A percentile compares a stretch with the other conserved stretches of the same genome.
Conservation (phyloP, 2,888 invertebrate genomes). For the Lamellibrachia satsuma region DNA sequence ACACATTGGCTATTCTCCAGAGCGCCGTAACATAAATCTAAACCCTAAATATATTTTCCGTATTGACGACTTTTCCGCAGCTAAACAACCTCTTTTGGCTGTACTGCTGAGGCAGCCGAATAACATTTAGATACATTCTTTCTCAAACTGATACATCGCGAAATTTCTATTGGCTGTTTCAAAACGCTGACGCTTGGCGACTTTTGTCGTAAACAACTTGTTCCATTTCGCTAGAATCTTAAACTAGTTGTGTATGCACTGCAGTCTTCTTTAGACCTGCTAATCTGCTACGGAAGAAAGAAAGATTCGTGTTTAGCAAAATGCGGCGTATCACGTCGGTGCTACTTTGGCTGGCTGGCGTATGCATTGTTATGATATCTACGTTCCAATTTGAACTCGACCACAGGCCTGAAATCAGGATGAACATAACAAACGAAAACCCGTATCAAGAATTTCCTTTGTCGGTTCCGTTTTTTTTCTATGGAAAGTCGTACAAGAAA, state of each 20-base stretch:
- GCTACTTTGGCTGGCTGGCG: not conserved
- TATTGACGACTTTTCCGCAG: too few species aligned
- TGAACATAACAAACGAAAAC: not conserved
- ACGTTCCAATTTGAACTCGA: not conserved
- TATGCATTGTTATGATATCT: not conserved
- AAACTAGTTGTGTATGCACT: not conserved
- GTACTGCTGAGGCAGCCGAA: too few species aligned
- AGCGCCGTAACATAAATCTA: too few species aligned
- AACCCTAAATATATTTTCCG: too few species aligned
- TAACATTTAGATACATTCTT: too few species aligned
- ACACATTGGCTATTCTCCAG: too few species aligned
- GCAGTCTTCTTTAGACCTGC: not conserved
- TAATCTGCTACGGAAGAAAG: too few species aligned
- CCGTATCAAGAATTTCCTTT: not conserved
- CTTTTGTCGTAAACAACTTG: not conserved
- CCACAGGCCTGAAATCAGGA: not conserved
- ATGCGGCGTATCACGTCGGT: not conserved
- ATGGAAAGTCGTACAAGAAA: not conserved
- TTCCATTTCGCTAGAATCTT: not conserved
- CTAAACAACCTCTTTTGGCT: too few species aligned
- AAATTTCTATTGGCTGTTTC: too few species aligned
- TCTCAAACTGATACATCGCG: too few species aligned
- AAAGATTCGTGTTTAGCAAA: not conserved
- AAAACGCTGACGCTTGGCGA: not conserved
- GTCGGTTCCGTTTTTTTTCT: not conserved